Evolutionary conservation across 1,140 invertebrate species (phyloP).

Genomic region (Pachypsylla venusta): DNA sequence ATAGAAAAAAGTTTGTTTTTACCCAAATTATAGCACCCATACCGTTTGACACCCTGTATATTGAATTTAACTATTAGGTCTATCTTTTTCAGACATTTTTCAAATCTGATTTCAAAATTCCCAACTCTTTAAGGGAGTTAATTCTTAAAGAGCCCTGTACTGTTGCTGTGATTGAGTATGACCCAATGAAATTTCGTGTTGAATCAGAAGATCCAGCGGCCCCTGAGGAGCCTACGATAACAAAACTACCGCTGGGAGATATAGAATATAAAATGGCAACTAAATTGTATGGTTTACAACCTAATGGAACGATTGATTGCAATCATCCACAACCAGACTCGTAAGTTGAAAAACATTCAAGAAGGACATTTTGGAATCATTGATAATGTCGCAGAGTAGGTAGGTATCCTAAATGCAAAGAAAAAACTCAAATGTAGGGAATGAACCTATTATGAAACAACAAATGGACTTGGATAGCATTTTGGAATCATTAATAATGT

Average conservation of each 20-base stretch:
- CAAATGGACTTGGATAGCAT: too few species aligned
- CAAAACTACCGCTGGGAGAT: neutral
- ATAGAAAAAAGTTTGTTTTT: too few species aligned
- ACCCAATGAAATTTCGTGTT: neutral
- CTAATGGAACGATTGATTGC: neutral
- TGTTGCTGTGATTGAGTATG: neutral
- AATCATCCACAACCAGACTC: neutral
- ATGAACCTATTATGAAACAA: too few species aligned
- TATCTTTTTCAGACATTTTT: conserved; percentile 8
- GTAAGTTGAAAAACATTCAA: too few species aligned
- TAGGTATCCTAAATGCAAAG: too few species aligned
- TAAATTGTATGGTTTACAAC: neutral
- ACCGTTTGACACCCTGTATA: too few species aligned
- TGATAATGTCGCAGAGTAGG: too few species aligned
- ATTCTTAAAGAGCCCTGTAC: conserved; percentile 1
- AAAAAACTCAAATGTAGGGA: too few species aligned
- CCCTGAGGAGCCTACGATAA: neutral
- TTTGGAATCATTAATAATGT: too few species aligned
- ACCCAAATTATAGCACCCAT: too few species aligned
- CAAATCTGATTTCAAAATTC: conserved; percentile 6
- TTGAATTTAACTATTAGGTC: too few species aligned
- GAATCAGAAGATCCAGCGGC: neutral
- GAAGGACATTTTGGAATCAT: too few species aligned
- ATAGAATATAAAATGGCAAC: neutral
- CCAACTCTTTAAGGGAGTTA: neutral